Evolutionary conservation across 2,888 invertebrate species (phyloP).

Genomic region (Stenodera caucasica): DNA sequence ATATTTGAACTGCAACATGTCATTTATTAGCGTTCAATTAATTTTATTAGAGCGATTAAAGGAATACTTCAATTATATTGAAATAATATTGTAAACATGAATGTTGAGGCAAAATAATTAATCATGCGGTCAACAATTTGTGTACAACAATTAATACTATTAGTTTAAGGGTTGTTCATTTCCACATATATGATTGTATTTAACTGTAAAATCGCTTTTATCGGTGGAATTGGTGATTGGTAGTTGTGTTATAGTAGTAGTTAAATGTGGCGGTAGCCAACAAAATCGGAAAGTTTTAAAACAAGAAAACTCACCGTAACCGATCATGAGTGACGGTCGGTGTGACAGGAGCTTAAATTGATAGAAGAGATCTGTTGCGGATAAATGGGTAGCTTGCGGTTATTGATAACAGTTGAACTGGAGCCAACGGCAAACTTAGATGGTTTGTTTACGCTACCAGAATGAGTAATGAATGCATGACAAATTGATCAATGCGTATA

Average conservation of each 20-base stretch:
- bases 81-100: conserved; percentile 31
- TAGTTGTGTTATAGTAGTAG: no score
- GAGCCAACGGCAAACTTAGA: conserved; percentile 46
- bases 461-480: conserved; percentile 49
- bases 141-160: conserved; percentile 19
- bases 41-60: conserved; percentile 25
- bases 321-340: conserved; percentile 40
- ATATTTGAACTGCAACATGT: conserved; percentile 20
- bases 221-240: no score
- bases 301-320: conserved; percentile 31
- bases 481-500: conserved; percentile 44
- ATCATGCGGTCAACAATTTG: conserved; percentile 24
- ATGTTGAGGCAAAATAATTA: conserved; percentile 29
- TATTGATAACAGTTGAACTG: conserved; percentile 48
- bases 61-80: conserved; percentile 28
- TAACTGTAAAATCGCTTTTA: no score
- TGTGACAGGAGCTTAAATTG: conserved; percentile 42
- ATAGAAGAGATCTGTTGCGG: conserved; percentile 44
- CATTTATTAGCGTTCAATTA: conserved; percentile 26
- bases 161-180: conserved; percentile 7
- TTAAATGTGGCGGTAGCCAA: neutral
- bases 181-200: neutral
- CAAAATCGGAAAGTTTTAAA: conserved; percentile 18
- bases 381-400: conserved; percentile 46
- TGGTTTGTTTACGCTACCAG: conserved; percentile 47